Percentiles rank a stretch among this genome's conserved stretches.
Evolutionary conservation across 2,113 vertebrate genomes (phyloP).

Genomic region (Theristicus caerulescens): DNA sequence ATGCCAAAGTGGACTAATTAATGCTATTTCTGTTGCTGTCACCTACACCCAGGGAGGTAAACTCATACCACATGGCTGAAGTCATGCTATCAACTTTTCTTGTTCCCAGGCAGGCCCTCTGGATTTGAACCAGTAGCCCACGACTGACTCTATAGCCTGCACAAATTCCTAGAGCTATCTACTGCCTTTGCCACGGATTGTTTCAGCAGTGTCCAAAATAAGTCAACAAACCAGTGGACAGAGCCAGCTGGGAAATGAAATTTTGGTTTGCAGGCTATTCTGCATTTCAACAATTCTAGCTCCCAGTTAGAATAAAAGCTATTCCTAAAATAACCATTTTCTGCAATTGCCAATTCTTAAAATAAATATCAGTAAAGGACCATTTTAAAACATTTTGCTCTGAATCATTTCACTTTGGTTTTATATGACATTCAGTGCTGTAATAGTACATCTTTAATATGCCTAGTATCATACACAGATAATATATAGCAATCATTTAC

Average conservation of each 20-base stretch:
- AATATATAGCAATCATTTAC: not conserved
- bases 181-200: not conserved
- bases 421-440: not conserved
- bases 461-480: not conserved
- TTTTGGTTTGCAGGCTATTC: not conserved
- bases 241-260: not conserved
- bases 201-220: not conserved
- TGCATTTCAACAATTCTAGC: not conserved
- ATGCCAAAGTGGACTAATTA: not conserved
- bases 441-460: not conserved
- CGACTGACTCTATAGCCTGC: not conserved
- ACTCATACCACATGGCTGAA: not conserved
- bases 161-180: not conserved
- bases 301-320: not conserved
- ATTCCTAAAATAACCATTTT: not conserved
- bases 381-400: not conserved
- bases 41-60: not conserved
- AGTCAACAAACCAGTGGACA: not conserved
- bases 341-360: not conserved
- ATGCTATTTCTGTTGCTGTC: not conserved
- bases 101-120: not conserved
- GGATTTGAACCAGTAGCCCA: not conserved
- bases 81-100: not conserved
- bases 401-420: not conserved
- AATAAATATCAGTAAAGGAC: not conserved